Evolutionary conservation across 2,113 vertebrate species (phyloP), one percentile per base, ranked within the genome.

Genomic region (Heterotilapia buettikoferi): DNA sequence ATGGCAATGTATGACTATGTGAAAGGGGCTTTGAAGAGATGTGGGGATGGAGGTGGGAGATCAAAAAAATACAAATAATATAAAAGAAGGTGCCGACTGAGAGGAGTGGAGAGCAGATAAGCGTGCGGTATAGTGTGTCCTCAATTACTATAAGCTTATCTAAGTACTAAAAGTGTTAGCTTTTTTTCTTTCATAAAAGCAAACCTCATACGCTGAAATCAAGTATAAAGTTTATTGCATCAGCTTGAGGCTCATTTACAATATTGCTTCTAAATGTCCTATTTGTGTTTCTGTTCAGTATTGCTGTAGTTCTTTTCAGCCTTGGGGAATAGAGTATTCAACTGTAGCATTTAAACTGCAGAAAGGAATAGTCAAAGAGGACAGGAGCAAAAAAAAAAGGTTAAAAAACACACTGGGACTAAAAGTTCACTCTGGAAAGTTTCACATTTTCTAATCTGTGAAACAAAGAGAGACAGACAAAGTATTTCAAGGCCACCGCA

Each of bases 401-500:
- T n/a, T 79, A 71, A 8, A 50, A 76, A 40, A 57, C 45, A 36
- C 12, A 80, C 14, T 19, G 24, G 29, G 54, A 57, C 5, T 40
- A 7, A 47, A 57, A 14, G 47, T 82, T 68, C 16, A 9, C 31
- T 63, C 40, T 12, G 3, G 26, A 68, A 19, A 13, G 45, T 66
- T 43, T 63, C 24, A 76, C 16, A 66, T 83, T 76, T 78, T 47
- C 18, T 73, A 29, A 33, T 56, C 47, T 36, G 47, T 8, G 9
- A 86, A 24, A 81, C 19, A 78, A 31, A 78, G 45, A 78, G 16
- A 52, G 11, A 36, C 4, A 78, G 6, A 84, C 13, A 88, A 18
- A 52, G 11, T 47, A 88, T 80, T 83, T 53, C 90, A 93, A 91
- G 92, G 94, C 24, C 89, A 76, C 3, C 26, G 26, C 5, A 53